Conservation (phyloP, 2,797 vertebrate genomes). For the Neostethus bicornis region DNA sequence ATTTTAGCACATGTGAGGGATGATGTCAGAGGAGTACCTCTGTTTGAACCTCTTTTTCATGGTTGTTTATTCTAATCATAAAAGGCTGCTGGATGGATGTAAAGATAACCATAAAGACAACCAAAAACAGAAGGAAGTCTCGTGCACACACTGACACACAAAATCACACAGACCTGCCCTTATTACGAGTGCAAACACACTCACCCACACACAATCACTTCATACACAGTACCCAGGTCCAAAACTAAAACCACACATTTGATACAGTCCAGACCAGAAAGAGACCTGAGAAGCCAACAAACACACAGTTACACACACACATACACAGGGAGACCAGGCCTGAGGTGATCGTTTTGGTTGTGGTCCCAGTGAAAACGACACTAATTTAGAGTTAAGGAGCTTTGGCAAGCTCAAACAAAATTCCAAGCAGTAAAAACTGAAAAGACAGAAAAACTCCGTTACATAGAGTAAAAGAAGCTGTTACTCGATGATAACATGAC, state of each 20-base stretch:
- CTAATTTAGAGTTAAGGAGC: conserved; percentile 68
- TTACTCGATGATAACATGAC: conserved; percentile 27
- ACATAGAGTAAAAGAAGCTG: no score
- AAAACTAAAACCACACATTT: conserved; percentile 56
- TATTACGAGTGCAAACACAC: conserved; percentile 16
- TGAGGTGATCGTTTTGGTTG: conserved; percentile 74
- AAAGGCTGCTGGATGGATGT: conserved; percentile 11
- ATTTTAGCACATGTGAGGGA: no score
- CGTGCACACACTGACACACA: conserved; percentile 12
- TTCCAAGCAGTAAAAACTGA: conserved; percentile 30
- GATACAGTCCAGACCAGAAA: conserved; percentile 69
- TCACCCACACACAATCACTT: conserved; percentile 32
- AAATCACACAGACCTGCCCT: conserved; percentile 12
- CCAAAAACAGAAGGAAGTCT: conserved; percentile 1
- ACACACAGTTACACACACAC: conserved; percentile 41
- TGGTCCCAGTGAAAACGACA: conserved; percentile 67
- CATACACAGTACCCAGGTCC: conserved; percentile 29
- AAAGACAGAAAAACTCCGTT: conserved; percentile 12
- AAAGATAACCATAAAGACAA: conserved; percentile 3
- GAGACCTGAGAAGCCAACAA: conserved; percentile 56
- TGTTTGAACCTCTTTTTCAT: not conserved
- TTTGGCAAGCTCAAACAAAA: conserved; percentile 38
- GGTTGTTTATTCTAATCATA: not conserved
- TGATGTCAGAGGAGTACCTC: not conserved
- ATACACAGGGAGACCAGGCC: conserved; percentile 45